Evolutionary conservation across 2,888 invertebrate genomes (phyloP).

Genomic region (Lepidocyrtoides sp.): DNA sequence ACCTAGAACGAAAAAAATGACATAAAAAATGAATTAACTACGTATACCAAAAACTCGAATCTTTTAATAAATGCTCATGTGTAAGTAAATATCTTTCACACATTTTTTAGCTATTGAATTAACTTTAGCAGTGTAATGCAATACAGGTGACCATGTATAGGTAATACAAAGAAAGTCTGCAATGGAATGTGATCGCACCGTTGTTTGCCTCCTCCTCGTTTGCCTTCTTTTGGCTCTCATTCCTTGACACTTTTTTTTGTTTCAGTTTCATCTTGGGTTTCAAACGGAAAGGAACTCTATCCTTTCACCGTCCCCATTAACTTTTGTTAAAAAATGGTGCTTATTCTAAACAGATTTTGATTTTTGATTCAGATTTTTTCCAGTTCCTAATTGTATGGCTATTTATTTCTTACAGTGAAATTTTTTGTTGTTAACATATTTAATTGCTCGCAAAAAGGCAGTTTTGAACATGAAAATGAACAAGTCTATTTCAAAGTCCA

Average conservation of each 20-base stretch:
- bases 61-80: background rate
- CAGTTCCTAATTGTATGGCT: too few relatives aligned
- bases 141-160: background rate
- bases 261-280: slow-evolving; percentile 42
- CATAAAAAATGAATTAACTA: too few relatives aligned
- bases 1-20: too few relatives aligned
- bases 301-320: background rate
- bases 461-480: slow-evolving; percentile 55
- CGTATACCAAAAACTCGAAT: background rate
- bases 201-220: background rate
- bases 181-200: background rate
- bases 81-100: too few relatives aligned
- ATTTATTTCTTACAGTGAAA: background rate
- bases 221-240: slow-evolving; percentile 11
- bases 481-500: slow-evolving; percentile 38
- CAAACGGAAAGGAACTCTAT: background rate
- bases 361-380: too few relatives aligned
- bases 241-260: slow-evolving; percentile 49
- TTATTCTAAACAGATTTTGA: background rate
- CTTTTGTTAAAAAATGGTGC: background rate
- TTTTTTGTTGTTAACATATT: background rate
- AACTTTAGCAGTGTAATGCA: slow-evolving; percentile 1
- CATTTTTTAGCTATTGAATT: slow-evolving; percentile 28
- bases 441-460: background rate
- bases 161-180: background rate